Evolutionary conservation across 2,888 invertebrate species (phyloP).

Genomic region (Ligdia adustata): DNA sequence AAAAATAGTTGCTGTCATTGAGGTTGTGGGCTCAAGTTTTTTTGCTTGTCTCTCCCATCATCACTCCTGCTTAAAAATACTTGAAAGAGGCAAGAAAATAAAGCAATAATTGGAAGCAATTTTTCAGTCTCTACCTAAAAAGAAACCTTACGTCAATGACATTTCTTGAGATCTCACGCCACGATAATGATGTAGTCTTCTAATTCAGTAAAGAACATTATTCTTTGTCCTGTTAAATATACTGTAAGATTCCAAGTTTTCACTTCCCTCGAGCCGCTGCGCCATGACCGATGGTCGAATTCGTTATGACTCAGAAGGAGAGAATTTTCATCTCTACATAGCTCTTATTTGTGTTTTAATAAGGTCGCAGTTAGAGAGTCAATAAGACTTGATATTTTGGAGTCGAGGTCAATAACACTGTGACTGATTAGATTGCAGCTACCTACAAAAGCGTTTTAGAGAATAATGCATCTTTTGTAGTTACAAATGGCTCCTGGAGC

Average conservation of each 20-base stretch:
- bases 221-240: not conserved
- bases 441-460: not conserved
- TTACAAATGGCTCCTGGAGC: too few species aligned
- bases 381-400: not conserved
- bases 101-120: not conserved
- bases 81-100: too few species aligned
- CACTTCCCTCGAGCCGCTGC: too few species aligned
- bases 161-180: too few species aligned
- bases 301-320: constrained; percentile 12
- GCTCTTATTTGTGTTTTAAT: not conserved
- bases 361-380: constrained; percentile 1
- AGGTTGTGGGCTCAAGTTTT: too few species aligned
- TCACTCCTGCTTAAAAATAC: too few species aligned
- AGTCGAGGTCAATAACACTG: constrained; percentile 5
- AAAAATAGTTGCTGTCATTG: too few species aligned
- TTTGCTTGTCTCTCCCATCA: too few species aligned
- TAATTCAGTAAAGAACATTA: too few species aligned
- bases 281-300: constrained; percentile 6
- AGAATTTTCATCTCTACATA: constrained; percentile 2
- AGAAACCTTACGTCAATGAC: too few species aligned
- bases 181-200: too few species aligned
- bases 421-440: constrained; percentile 8
- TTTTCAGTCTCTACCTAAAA: not conserved
- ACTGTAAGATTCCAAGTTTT: constrained; percentile 6
- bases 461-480: too few species aligned